Conservation (phyloP, 1,140 invertebrate species). For the Microplitis mediator region DNA sequence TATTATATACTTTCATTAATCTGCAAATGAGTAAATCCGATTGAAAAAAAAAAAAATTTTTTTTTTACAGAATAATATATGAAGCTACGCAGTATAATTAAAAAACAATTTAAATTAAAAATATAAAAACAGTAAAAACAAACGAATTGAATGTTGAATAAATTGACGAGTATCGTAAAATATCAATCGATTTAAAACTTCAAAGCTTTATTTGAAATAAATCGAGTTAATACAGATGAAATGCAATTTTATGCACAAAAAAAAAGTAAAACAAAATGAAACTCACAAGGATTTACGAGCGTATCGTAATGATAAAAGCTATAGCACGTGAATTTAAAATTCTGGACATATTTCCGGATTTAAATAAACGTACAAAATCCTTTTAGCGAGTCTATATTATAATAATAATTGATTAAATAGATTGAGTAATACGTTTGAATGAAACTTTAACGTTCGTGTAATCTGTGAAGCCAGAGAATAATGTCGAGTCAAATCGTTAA, state of each 20-base stretch:
- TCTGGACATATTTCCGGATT: not conserved
- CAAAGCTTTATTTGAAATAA: not conserved
- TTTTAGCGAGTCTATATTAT: not conserved
- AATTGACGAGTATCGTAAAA: no score
- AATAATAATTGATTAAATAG: not conserved
- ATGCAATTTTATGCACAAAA: constrained; percentile 7
- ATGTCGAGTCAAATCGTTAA: not conserved
- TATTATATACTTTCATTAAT: no score
- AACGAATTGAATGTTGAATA: no score
- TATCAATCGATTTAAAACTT: no score
- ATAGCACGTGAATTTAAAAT: not conserved
- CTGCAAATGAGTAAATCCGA: no score
- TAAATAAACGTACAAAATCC: not conserved
- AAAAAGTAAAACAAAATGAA: not conserved
- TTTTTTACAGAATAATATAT: no score
- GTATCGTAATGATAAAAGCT: no score
- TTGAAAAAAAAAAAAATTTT: no score
- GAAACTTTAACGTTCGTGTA: no score
- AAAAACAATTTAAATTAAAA: no score
- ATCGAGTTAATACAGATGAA: constrained; percentile 2
- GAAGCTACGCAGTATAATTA: no score
- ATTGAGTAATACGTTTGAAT: not conserved
- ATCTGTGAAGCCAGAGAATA: not conserved
- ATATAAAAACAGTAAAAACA: no score
- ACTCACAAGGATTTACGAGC: not conserved